phyloP scores from a whole-genome alignment of 2,888 invertebrate species.

The Chesias legatella region DNA sequence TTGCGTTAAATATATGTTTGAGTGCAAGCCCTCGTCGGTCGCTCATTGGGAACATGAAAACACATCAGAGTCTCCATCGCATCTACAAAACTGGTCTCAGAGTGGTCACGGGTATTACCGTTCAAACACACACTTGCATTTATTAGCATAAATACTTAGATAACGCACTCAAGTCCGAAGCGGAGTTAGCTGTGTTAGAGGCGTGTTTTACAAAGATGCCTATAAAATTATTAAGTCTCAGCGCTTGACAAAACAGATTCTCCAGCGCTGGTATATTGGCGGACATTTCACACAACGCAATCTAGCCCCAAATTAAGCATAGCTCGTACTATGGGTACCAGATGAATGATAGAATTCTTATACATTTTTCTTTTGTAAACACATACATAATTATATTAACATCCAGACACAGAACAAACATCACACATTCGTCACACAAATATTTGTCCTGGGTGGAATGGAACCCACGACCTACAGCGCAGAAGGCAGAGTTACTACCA shows the following conservation, averaged over 20 bases:
- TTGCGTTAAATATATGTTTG: slow-evolving; percentile 4
- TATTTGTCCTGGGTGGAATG: too few species aligned
- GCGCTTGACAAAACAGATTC: slow-evolving; percentile 18
- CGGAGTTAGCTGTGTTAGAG: slow-evolving; percentile 7
- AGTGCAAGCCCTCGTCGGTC: slow-evolving; percentile 11
- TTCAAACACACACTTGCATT: slow-evolving; percentile 23
- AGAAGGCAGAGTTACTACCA: too few species aligned
- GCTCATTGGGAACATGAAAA: slow-evolving; percentile 17
- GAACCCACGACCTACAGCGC: too few species aligned
- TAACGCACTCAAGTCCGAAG: slow-evolving; percentile 14
- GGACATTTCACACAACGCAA: too few species aligned
- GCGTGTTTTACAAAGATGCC: slow-evolving; percentile 9
- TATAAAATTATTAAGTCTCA: slow-evolving; percentile 14
- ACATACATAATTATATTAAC: too few species aligned
- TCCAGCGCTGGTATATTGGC: slow-evolving; percentile 22
- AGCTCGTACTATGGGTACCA: too few species aligned
- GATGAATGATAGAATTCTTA: too few species aligned
- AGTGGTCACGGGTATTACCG: slow-evolving; percentile 24
- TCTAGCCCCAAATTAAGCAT: too few species aligned
- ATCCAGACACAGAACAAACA: too few species aligned
- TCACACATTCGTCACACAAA: too few species aligned
- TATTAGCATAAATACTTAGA: slow-evolving; percentile 29
- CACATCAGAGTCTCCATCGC: slow-evolving; percentile 9
- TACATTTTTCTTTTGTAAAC: too few species aligned
- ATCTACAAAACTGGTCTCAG: slow-evolving; percentile 28